Conservation (phyloP, 2,113 vertebrate genomes). For the Cepphus grylle region DNA sequence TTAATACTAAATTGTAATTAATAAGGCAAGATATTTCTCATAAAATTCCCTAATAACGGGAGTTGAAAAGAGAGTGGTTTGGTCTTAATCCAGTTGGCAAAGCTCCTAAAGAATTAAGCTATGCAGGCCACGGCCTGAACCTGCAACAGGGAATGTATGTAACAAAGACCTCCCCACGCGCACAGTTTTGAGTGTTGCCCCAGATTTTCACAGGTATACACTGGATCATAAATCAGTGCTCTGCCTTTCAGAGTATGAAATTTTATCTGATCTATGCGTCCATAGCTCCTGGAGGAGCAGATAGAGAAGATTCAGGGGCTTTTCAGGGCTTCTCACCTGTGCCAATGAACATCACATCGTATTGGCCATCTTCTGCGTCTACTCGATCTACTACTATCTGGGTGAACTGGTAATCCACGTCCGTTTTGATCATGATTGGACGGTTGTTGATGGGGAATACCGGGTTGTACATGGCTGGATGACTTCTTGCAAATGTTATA, state of each 20-base stretch:
- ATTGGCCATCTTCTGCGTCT: conserved; percentile 95
- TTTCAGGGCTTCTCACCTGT: conserved; percentile 83
- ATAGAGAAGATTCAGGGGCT: background rate
- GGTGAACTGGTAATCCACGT: conserved; percentile 96
- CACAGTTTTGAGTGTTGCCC: background rate
- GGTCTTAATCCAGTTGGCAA: conserved; percentile 30
- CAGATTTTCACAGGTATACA: background rate
- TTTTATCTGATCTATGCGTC: background rate
- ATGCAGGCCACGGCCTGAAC: background rate
- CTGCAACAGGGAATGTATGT: background rate
- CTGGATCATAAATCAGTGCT: background rate
- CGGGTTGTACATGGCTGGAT: conserved; percentile 96
- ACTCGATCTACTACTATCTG: conserved; percentile 97
- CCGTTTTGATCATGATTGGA: conserved; percentile 94
- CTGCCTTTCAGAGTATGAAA: background rate
- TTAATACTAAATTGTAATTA: conserved; percentile 42
- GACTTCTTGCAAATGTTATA: conserved; percentile 94
- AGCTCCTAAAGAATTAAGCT: background rate
- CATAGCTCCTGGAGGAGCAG: background rate
- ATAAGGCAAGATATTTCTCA: conserved; percentile 19
- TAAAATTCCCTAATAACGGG: background rate
- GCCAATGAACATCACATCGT: conserved; percentile 98
- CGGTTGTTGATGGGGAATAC: conserved; percentile 91
- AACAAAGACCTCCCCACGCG: background rate
- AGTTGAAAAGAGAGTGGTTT: conserved; percentile 11